These are phyloP conservation scores for Catotricha subobsoleta DNA, from an alignment of 2,888 invertebrate species.

Conservation along the genomic window DNA sequence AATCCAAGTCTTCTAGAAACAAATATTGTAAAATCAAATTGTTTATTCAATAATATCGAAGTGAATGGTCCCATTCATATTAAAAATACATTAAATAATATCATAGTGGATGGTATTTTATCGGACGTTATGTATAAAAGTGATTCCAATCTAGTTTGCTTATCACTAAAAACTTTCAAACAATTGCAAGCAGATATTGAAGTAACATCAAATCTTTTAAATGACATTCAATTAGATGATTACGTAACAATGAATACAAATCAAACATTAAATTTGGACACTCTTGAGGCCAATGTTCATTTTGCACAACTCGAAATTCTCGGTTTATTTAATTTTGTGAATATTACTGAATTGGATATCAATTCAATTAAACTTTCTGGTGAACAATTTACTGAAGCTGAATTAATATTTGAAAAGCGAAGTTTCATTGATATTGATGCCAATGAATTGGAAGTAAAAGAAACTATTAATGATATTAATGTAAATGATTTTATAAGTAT, in stretches of 20 bases:
- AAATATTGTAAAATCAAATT: conserved; percentile 25
- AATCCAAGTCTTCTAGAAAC: conserved; percentile 33
- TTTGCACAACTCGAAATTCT: conserved; percentile 29
- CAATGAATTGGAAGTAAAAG: conserved; percentile 21
- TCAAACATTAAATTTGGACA: conserved; percentile 29
- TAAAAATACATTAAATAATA: conserved; percentile 26
- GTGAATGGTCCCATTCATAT: conserved; percentile 34
- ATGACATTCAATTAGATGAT: conserved; percentile 25
- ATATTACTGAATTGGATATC: conserved; percentile 27
- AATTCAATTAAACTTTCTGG: conserved; percentile 27
- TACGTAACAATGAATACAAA: conserved; percentile 33
- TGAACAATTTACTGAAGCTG: conserved; percentile 24
- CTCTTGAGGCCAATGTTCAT: conserved; percentile 26
- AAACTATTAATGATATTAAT: conserved; percentile 24
- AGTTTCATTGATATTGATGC: conserved; percentile 14
- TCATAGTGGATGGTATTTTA: conserved; percentile 24
- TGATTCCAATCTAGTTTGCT: background rate
- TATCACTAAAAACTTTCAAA: too few species aligned
- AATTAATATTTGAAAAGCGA: conserved; percentile 24
- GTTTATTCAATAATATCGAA: conserved; percentile 31
- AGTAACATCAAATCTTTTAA: conserved; percentile 29
- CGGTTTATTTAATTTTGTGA: conserved; percentile 28
- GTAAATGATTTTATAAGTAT: conserved; percentile 16
- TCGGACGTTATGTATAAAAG: conserved; percentile 31
- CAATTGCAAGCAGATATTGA: conserved; percentile 31